Evolutionary conservation across 2,888 invertebrate species (phyloP), one percentile per base, ranked within the genome.

Genomic region (Scrobipalpa costella): DNA sequence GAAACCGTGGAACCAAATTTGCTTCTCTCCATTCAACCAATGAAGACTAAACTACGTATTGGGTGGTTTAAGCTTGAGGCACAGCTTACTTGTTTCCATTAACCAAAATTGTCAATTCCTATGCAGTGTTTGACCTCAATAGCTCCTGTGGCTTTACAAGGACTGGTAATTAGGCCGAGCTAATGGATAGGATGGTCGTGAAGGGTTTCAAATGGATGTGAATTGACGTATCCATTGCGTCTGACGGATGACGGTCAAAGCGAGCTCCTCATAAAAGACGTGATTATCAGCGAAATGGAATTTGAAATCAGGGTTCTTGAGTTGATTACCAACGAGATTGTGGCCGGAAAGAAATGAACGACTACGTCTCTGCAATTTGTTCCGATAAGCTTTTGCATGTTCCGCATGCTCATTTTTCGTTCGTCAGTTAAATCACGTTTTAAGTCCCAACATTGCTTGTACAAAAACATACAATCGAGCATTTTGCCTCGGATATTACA

Each of bases 31-130:
- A 27, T 27, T 27, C 27, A 5, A 2, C 27, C 27, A 27, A 27
- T 27, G 0, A 11, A 2, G 15, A 17, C 19, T 17, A 6, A 15
- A 7, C 2, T 15, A 17, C 7, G 7, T 17, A 17, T 9, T 21
- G 17, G 15, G 7, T 7, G 7, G 19, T 21, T 36, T 17, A 19
- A 58, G 11, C 15, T 15, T 27, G 7, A 55, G 50, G 55, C 65
- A 47, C 66, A 63, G 64, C 68, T 70, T 70, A 72, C 72, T 73
- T 74, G 70, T 71, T 76, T 76, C 78, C 77, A 83, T 81, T 85
- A 79, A 67, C 68, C 63, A 66, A 73, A 82, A 84, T 80, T 73
- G 77, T 70, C 78, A 71, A 85, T 83, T 81, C 74, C 75, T 77
- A 76, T 77, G 74, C 75, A 68, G 50, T 60, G 61, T 34, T 50